phyloP scores from a whole-genome alignment of 2,113 vertebrate genomes.

The Ranitomeya imitator region DNA sequence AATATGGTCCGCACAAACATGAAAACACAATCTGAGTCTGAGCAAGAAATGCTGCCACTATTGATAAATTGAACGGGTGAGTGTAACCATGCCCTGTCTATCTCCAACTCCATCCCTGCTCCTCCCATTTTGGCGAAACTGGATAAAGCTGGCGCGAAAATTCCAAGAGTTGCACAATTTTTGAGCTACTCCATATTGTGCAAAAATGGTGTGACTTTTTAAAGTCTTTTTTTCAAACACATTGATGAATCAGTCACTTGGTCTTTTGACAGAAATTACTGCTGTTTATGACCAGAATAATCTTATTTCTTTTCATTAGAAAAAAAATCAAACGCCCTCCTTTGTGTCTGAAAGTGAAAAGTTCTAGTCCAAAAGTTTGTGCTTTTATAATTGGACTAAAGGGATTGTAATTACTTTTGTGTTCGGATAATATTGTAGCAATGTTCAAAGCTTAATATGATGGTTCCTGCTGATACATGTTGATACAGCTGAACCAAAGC shows the following conservation, averaged over 20 bases:
- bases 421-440: not conserved
- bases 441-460: constrained; percentile 7
- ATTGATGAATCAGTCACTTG: not conserved
- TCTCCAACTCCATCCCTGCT: too few species aligned
- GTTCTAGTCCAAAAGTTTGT: not conserved
- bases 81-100: too few species aligned
- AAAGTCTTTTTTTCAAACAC: too few species aligned
- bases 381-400: not conserved
- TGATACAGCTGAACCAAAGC: constrained; percentile 4
- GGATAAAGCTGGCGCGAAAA: too few species aligned
- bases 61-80: too few species aligned
- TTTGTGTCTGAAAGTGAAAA: not conserved
- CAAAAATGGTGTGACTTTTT: too few species aligned
- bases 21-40: not conserved
- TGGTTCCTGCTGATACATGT: constrained; percentile 9
- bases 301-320: not conserved
- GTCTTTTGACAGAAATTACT: not conserved
- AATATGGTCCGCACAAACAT: too few species aligned
- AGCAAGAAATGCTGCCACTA: too few species aligned
- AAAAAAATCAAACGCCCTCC: not conserved
- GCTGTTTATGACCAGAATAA: not conserved
- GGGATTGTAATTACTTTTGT: not conserved
- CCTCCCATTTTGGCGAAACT: too few species aligned
- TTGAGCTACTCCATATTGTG: not conserved
- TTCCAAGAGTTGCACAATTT: too few species aligned